Conservation (phyloP, 1,140 invertebrate species). For the Homalodisca vitripennis region DNA sequence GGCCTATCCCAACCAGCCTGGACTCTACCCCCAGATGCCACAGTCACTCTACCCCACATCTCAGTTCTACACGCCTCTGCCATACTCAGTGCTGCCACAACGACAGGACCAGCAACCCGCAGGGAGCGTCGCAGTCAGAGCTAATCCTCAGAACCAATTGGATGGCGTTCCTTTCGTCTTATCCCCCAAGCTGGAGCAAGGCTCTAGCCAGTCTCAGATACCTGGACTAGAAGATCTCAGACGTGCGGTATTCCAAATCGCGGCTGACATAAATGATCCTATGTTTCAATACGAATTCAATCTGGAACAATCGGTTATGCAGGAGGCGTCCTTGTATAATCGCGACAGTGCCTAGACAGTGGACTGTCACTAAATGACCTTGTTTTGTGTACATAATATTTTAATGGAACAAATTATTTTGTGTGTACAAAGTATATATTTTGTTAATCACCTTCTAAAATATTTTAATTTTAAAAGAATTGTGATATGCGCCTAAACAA, state of each 20-base stretch:
- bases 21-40: slow-evolving; percentile 9
- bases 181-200: background rate
- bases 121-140: background rate
- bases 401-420: too few species aligned
- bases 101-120: background rate
- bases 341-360: too few species aligned
- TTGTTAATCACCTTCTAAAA: too few species aligned
- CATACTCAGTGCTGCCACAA: background rate
- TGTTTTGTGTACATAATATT: too few species aligned
- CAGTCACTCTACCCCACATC: background rate
- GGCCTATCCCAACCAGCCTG: background rate
- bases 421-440: too few species aligned
- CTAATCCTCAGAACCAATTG: background rate
- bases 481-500: too few species aligned
- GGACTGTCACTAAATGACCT: too few species aligned
- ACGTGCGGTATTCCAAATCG: slow-evolving; percentile 9
- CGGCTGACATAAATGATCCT: slow-evolving; percentile 9
- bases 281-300: slow-evolving; percentile 7
- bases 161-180: slow-evolving; percentile 1
- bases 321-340: background rate
- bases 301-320: background rate
- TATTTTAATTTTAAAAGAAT: too few species aligned
- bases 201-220: background rate
- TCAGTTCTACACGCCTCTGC: background rate
- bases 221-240: background rate